Conservation (phyloP, 2,113 vertebrate genomes). For the Esox niger region DNA sequence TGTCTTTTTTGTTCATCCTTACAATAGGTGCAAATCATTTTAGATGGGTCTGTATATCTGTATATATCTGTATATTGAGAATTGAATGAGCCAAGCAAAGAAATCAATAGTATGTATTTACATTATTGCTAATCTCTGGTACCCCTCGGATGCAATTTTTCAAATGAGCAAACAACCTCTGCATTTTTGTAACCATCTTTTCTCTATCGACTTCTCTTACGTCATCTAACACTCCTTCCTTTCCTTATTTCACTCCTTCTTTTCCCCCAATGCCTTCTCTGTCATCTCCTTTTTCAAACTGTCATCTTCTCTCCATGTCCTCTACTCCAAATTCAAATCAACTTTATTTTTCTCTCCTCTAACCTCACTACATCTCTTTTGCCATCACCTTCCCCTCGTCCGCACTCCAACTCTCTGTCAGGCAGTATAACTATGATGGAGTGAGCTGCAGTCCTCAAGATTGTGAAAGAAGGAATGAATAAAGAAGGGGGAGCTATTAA, state of each 20-base stretch:
- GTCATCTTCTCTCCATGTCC: neutral
- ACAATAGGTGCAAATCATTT: too few species aligned
- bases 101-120: neutral
- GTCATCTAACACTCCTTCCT: neutral
- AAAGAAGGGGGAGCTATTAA: neutral
- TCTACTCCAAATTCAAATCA: neutral
- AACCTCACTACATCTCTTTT: neutral
- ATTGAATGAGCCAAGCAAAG: neutral
- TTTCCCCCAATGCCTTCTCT: too few species aligned
- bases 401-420: neutral
- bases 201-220: neutral
- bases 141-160: neutral
- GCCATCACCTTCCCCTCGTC: neutral
- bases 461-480: neutral
- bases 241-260: neutral
- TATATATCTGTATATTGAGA: too few species aligned
- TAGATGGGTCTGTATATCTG: too few species aligned
- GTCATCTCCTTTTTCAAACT: neutral
- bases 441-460: slow-evolving; percentile 6
- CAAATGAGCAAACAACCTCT: neutral
- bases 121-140: neutral
- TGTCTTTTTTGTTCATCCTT: too few species aligned
- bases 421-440: neutral
- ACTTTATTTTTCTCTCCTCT: neutral
- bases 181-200: neutral